Evolutionary conservation across 2,113 vertebrate species (phyloP).

Genomic region (Pica pica): DNA sequence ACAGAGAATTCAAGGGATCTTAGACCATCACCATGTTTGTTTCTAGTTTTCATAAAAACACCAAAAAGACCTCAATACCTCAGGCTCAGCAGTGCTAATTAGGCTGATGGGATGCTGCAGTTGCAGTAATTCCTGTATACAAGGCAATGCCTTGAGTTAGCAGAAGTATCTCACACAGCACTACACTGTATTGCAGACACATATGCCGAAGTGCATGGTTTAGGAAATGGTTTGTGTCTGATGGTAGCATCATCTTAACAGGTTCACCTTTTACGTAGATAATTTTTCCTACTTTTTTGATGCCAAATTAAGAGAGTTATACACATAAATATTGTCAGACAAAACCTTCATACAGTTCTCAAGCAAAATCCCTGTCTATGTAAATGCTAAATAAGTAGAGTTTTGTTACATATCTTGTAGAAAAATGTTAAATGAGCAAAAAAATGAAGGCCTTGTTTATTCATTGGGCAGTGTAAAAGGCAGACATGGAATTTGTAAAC

Average conservation of each 20-base stretch:
- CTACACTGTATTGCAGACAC: not conserved
- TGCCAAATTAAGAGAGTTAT: not conserved
- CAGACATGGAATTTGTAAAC: not conserved
- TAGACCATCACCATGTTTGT: not conserved
- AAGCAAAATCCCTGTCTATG: not conserved
- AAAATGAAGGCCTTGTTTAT: conserved; percentile 37
- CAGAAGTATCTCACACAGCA: not conserved
- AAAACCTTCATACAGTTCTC: not conserved
- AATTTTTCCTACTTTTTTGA: not conserved
- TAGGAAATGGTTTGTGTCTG: not conserved
- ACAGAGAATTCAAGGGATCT: not conserved
- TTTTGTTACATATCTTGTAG: not conserved
- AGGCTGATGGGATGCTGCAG: not conserved
- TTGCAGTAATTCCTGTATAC: not conserved
- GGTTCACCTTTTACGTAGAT: not conserved
- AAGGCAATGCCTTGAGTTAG: not conserved
- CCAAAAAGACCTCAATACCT: not conserved
- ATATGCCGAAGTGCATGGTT: not conserved
- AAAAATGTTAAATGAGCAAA: not conserved
- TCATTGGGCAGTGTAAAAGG: not conserved
- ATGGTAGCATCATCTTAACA: not conserved
- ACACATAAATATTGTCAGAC: not conserved
- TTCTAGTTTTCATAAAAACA: not conserved
- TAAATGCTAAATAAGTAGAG: not conserved
- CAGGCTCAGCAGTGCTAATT: not conserved